Conservation (phyloP, 2,797 vertebrate genomes). For the Malacoraja senta region DNA sequence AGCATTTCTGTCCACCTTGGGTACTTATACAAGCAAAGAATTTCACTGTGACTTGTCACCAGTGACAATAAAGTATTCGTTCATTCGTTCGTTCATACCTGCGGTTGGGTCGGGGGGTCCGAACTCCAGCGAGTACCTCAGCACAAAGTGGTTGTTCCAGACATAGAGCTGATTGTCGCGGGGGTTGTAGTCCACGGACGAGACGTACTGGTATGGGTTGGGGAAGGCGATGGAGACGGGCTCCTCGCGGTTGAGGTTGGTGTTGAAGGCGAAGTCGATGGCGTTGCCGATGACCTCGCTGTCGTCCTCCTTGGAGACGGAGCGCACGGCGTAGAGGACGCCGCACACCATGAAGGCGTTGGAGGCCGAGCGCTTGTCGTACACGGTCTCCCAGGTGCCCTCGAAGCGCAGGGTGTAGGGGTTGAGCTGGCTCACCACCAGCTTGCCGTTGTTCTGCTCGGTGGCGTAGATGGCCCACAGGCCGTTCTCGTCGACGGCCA, state of each 20-base stretch:
- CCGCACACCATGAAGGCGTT: conserved; percentile 95
- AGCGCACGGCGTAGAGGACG: conserved; percentile 82
- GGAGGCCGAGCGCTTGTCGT: conserved; percentile 85
- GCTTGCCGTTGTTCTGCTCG: conserved; percentile 77
- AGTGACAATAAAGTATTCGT: too few relatives aligned
- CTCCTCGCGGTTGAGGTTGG: conserved; percentile 72
- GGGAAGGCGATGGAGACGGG: conserved; percentile 76
- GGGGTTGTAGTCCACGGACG: conserved; percentile 89
- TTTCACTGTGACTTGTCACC: too few relatives aligned
- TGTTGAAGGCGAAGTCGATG: conserved; percentile 84
- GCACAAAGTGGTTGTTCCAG: conserved; percentile 90
- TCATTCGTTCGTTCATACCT: conserved; percentile 52
- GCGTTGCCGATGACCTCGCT: conserved; percentile 80
- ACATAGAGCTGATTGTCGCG: conserved; percentile 91
- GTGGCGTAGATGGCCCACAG: conserved; percentile 94
- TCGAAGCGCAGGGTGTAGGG: conserved; percentile 90
- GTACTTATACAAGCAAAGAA: too few relatives aligned
- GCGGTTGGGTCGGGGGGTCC: conserved; percentile 73
- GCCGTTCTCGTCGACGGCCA: conserved; percentile 88
- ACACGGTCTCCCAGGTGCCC: conserved; percentile 86
- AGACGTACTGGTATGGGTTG: conserved; percentile 88
- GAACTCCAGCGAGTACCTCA: conserved; percentile 81
- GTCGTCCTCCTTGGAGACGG: conserved; percentile 85
- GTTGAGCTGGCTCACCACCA: conserved; percentile 90
- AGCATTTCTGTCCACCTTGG: too few relatives aligned